These are phyloP conservation scores for Linurgus olivaceus DNA, from an alignment of 2,797 vertebrate species.

Conservation along the genomic window DNA sequence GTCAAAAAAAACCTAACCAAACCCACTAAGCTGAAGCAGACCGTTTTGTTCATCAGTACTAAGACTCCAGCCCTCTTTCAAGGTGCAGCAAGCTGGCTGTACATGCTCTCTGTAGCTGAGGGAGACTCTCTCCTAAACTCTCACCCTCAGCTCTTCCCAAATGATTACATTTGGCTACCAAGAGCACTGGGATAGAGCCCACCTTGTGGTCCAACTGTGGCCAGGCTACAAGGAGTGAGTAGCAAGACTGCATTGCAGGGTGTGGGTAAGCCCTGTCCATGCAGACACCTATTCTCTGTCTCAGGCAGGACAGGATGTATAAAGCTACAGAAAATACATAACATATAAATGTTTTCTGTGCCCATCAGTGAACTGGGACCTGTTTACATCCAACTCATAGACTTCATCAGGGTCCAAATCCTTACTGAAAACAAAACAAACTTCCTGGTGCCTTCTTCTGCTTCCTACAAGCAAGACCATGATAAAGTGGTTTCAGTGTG, in stretches of 20 bases:
- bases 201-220: neutral
- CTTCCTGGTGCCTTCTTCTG: neutral
- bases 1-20: neutral
- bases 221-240: too few relatives aligned
- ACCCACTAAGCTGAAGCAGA: neutral
- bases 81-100: neutral
- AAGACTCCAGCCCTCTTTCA: rapidly evolving
- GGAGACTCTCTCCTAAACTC: neutral
- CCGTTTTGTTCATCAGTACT: neutral
- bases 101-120: neutral
- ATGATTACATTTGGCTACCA: neutral
- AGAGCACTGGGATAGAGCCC: neutral
- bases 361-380: neutral
- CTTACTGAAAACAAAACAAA: neutral
- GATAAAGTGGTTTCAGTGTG: neutral
- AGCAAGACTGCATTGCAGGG: neutral
- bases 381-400: neutral
- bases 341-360: neutral
- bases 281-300: neutral
- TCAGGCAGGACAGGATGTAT: neutral
- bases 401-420: neutral
- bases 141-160: neutral
- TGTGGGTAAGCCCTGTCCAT: neutral
- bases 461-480: neutral
- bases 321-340: neutral